phyloP scores from a whole-genome alignment of 2,113 vertebrate species.

The Nipponia nippon region DNA sequence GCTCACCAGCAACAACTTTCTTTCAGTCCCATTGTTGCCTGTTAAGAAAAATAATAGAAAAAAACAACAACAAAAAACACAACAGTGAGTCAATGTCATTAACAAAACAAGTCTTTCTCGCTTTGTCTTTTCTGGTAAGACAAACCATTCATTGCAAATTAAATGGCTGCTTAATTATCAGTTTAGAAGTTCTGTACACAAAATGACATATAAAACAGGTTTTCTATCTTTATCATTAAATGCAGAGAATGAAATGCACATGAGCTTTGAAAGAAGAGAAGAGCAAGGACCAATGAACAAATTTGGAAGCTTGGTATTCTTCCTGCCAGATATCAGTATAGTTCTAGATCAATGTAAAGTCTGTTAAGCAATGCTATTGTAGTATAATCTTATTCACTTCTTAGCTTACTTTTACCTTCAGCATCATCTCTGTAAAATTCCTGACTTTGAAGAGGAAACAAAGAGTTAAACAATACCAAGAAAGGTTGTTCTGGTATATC shows the following conservation, averaged over 20 bases:
- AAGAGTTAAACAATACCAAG: background rate
- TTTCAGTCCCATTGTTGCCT: background rate
- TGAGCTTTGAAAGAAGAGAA: background rate
- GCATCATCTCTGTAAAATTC: background rate
- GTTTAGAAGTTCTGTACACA: background rate
- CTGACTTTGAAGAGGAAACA: background rate
- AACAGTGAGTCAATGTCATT: background rate
- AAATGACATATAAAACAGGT: fast-evolving
- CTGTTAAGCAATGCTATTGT: no score
- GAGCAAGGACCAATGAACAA: background rate
- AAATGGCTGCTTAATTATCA: background rate
- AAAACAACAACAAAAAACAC: background rate
- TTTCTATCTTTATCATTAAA: background rate
- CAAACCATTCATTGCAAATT: background rate
- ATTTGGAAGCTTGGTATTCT: background rate
- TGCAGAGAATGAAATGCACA: background rate
- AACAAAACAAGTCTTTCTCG: background rate
- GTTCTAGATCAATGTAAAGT: background rate
- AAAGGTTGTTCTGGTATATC: background rate
- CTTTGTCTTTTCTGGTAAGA: background rate
- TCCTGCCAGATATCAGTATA: background rate
- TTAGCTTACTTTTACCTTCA: background rate
- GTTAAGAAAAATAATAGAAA: background rate
- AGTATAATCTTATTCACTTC: background rate
- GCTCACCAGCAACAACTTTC: background rate